phyloP scores from a whole-genome alignment of 2,113 vertebrate genomes.

The Dasyprocta punctata region DNA sequence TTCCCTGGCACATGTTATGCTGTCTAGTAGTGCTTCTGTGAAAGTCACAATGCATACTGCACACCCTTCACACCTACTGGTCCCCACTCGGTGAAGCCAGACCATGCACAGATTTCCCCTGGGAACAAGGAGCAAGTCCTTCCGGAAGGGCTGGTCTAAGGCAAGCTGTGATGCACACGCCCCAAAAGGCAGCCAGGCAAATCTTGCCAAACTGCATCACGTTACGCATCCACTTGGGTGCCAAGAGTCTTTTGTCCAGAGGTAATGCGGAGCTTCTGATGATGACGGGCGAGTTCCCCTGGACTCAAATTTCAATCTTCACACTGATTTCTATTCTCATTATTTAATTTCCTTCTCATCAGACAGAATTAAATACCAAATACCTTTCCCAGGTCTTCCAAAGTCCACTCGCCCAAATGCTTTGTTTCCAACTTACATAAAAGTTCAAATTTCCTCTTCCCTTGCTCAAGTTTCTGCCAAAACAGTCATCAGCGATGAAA shows the following conservation, averaged over 20 bases:
- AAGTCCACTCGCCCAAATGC: slow-evolving; percentile 46
- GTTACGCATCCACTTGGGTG: background rate
- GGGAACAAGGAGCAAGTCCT: background rate
- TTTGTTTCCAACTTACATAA: slow-evolving; percentile 76
- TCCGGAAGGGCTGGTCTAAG: background rate
- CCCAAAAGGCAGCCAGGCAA: background rate
- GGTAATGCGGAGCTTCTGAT: slow-evolving; percentile 5
- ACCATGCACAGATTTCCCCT: background rate
- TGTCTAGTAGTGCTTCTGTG: background rate
- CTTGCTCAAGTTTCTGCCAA: slow-evolving; percentile 73
- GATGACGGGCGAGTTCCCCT: slow-evolving; percentile 9
- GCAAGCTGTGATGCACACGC: background rate
- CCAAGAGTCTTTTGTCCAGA: slow-evolving; percentile 36
- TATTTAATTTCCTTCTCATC: slow-evolving; percentile 79
- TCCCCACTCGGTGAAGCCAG: background rate
- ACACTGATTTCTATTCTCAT: slow-evolving; percentile 59
- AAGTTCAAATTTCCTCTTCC: slow-evolving; percentile 78
- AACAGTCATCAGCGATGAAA: slow-evolving; percentile 69
- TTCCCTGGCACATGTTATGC: rapidly evolving
- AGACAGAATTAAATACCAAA: slow-evolving; percentile 64
- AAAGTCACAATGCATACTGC: too few relatives aligned
- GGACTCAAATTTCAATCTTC: slow-evolving; percentile 70
- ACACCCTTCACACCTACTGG: rapidly evolving
- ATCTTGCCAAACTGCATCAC: background rate
- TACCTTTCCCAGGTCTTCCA: slow-evolving; percentile 63